A percentile compares a stretch with the other conserved stretches of the same genome.
Evolutionary conservation across 2,888 invertebrate genomes (phyloP).

Genomic region (Linyphia triangularis): DNA sequence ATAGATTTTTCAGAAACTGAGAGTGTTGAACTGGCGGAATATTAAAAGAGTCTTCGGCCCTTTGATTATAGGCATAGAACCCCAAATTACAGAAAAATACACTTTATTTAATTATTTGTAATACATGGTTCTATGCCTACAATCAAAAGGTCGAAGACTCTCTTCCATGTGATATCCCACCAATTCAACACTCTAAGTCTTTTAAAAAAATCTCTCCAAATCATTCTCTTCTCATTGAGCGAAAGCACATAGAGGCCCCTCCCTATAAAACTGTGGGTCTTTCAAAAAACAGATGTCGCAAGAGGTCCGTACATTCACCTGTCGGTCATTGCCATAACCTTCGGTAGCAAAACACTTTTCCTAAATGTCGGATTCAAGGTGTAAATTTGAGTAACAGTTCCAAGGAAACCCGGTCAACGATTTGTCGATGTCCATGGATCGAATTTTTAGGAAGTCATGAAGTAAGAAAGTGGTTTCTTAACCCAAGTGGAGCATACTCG

Average conservation of each 20-base stretch:
- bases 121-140: no score
- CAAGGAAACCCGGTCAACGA: slow-evolving; percentile 17
- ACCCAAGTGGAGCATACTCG: no score
- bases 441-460: neutral
- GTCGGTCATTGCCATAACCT: slow-evolving; percentile 31
- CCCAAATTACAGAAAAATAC: no score
- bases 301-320: slow-evolving; percentile 18
- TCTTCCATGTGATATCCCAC: no score
- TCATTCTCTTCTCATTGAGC: neutral
- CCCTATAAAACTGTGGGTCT: neutral
- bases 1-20: no score
- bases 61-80: no score
- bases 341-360: neutral
- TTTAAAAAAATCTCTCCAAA: no score
- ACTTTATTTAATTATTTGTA: no score
- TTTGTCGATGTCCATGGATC: neutral
- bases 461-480: neutral
- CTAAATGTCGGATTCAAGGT: slow-evolving; percentile 3
- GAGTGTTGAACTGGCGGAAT: no score
- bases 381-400: slow-evolving; percentile 30
- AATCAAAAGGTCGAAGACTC: no score
- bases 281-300: slow-evolving; percentile 24
- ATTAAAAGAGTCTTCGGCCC: no score
- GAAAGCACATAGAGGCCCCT: slow-evolving; percentile 9
- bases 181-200: no score